phyloP scores from a whole-genome alignment of 2,888 invertebrate species.

The Cryptocheilus praepositus region DNA sequence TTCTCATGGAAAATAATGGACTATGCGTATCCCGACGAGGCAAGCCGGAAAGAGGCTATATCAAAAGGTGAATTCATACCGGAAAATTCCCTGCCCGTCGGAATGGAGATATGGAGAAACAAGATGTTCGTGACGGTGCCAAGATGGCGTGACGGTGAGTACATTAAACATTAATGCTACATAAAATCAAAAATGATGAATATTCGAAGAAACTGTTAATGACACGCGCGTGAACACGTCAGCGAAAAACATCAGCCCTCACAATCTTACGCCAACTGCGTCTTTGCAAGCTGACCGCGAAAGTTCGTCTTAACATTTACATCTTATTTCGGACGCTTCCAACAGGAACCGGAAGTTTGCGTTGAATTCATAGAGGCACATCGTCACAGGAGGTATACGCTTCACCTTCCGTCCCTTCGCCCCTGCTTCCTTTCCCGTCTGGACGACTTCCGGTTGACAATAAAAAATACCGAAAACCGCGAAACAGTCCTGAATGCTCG shows the following conservation, averaged over 20 bases:
- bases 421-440: constrained; percentile 55
- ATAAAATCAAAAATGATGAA: no score
- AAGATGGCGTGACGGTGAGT: constrained; percentile 85
- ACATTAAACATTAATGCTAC: no score
- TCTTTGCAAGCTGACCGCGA: neutral
- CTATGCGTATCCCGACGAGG: constrained; percentile 83
- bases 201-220: no score
- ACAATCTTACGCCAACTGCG: no score
- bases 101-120: constrained; percentile 87
- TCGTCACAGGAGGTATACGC: constrained; percentile 36
- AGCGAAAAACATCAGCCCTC: no score
- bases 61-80: constrained; percentile 82
- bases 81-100: constrained; percentile 88
- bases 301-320: no score
- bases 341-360: constrained; percentile 40
- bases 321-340: constrained; percentile 12
- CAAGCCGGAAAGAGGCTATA: constrained; percentile 80
- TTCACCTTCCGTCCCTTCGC: constrained; percentile 40
- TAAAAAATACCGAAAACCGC: constrained; percentile 58
- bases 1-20: constrained; percentile 87
- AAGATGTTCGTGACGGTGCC: constrained; percentile 90
- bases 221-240: no score
- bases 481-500: constrained; percentile 40
- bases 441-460: constrained; percentile 66
- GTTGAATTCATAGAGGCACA: constrained; percentile 22